Evolutionary conservation across 2,797 vertebrate species (phyloP).

Genomic region (Brachyalestes nurse): DNA sequence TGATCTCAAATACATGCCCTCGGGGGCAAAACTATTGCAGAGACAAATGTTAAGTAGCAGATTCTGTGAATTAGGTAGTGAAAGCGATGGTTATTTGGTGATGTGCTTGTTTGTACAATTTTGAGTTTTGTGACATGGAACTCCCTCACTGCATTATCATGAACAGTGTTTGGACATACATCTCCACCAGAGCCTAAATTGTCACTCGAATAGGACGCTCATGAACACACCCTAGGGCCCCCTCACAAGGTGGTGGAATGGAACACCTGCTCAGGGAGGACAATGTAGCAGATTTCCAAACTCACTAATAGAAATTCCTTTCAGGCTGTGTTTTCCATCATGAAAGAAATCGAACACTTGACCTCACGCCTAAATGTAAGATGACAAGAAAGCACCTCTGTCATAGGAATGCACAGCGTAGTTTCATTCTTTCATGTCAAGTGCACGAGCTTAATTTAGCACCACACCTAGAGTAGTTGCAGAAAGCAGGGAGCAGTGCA

Average conservation of each 20-base stretch:
- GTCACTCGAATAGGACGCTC: constrained; percentile 56
- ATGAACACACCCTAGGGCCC: constrained; percentile 57
- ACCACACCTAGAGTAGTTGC: constrained; percentile 64
- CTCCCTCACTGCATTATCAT: constrained; percentile 67
- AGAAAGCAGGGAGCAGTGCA: constrained; percentile 51
- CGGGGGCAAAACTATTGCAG: constrained; percentile 70
- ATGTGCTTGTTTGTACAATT: constrained; percentile 76
- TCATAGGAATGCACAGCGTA: constrained; percentile 29
- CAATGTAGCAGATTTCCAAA: constrained; percentile 82
- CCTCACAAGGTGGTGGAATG: constrained; percentile 64
- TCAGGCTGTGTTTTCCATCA: not conserved
- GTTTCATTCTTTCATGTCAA: not conserved
- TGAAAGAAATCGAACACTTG: constrained; percentile 7
- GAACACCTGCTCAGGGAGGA: constrained; percentile 75
- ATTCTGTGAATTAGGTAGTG: constrained; percentile 77
- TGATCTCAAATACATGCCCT: constrained; percentile 69
- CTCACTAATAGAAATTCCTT: constrained; percentile 54
- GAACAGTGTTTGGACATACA: constrained; percentile 64
- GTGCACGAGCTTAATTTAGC: constrained; percentile 58
- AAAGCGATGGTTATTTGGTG: constrained; percentile 78
- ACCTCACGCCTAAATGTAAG: constrained; percentile 30
- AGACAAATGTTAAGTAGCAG: constrained; percentile 75
- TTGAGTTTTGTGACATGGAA: constrained; percentile 77
- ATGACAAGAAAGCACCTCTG: constrained; percentile 21
- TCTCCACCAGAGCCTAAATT: constrained; percentile 56